Evolutionary conservation across 64 coral and sea anemone species (phyloP).

Genomic region (Montipora efflorescens): DNA sequence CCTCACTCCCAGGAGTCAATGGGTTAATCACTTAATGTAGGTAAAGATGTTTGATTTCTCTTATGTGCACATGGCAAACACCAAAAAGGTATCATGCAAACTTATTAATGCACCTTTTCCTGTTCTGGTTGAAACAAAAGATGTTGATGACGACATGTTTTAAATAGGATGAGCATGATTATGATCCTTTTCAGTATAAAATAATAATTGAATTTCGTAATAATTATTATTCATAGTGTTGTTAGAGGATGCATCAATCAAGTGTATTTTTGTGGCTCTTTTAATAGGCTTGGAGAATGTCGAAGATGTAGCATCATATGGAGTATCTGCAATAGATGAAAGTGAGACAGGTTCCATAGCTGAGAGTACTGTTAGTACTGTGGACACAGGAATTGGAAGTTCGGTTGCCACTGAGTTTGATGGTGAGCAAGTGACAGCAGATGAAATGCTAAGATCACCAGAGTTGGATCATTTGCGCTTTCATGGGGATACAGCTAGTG

Average conservation of each 20-base stretch:
- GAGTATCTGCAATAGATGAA: conserved; percentile 3
- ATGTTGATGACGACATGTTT: too few species aligned
- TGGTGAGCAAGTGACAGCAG: conserved; percentile 25
- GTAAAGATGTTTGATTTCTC: too few species aligned
- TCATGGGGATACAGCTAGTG: background rate
- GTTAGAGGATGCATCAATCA: background rate
- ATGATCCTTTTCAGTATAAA: too few species aligned
- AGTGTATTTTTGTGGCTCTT: background rate
- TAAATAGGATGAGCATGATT: too few species aligned
- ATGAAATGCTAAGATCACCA: conserved; percentile 47
- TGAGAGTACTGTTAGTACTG: conserved; percentile 35
- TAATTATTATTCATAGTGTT: background rate
- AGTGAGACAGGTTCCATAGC: conserved; percentile 10
- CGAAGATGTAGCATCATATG: conserved; percentile 3
- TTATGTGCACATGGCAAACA: too few species aligned
- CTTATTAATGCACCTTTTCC: too few species aligned
- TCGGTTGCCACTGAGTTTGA: conserved; percentile 40
- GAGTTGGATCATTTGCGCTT: conserved; percentile 44
- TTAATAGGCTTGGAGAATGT: background rate
- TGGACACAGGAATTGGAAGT: conserved; percentile 32
- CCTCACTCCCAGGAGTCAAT: too few species aligned
- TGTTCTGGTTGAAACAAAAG: too few species aligned
- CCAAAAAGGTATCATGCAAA: too few species aligned
- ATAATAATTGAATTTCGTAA: too few species aligned
- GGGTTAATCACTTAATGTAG: too few species aligned